phyloP scores from a whole-genome alignment of 2,113 vertebrate genomes.

The Amazona vittata region DNA sequence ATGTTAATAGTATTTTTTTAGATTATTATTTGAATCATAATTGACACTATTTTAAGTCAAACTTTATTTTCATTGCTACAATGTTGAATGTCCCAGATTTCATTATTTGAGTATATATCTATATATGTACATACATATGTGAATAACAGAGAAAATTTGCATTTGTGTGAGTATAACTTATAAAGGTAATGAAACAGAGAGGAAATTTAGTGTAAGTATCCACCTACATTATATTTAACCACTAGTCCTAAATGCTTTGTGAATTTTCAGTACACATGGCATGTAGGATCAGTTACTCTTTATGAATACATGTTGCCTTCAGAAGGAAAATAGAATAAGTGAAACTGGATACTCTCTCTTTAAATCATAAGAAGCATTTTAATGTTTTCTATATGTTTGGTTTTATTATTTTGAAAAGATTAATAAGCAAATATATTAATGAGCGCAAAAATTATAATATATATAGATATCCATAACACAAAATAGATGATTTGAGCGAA shows the following conservation, averaged over 20 bases:
- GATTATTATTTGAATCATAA: slow-evolving; percentile 80
- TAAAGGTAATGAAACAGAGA: slow-evolving; percentile 59
- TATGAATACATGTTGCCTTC: slow-evolving; percentile 63
- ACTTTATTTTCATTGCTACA: slow-evolving; percentile 78
- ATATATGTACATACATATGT: slow-evolving; percentile 72
- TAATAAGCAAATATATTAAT: slow-evolving; percentile 37
- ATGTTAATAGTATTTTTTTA: slow-evolving; percentile 83
- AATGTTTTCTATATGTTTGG: slow-evolving; percentile 66
- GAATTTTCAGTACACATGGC: not conserved
- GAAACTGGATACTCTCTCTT: slow-evolving; percentile 75
- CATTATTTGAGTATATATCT: slow-evolving; percentile 66
- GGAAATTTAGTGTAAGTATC: slow-evolving; percentile 50
- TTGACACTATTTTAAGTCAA: slow-evolving; percentile 76
- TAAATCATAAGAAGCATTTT: slow-evolving; percentile 66
- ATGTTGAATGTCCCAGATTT: slow-evolving; percentile 69
- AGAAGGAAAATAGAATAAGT: slow-evolving; percentile 55
- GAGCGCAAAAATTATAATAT: slow-evolving; percentile 69
- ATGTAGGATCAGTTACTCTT: slow-evolving; percentile 18
- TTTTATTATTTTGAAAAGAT: slow-evolving; percentile 50
- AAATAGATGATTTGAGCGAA: slow-evolving; percentile 77
- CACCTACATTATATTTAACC: slow-evolving; percentile 38
- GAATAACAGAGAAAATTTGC: slow-evolving; percentile 62
- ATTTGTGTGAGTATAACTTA: slow-evolving; percentile 48
- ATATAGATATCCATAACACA: slow-evolving; percentile 72
- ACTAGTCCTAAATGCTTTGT: slow-evolving; percentile 7